These are phyloP conservation scores for Perodicticus potto DNA, from an alignment of 2,797 vertebrate genomes.

Conservation along the genomic window DNA sequence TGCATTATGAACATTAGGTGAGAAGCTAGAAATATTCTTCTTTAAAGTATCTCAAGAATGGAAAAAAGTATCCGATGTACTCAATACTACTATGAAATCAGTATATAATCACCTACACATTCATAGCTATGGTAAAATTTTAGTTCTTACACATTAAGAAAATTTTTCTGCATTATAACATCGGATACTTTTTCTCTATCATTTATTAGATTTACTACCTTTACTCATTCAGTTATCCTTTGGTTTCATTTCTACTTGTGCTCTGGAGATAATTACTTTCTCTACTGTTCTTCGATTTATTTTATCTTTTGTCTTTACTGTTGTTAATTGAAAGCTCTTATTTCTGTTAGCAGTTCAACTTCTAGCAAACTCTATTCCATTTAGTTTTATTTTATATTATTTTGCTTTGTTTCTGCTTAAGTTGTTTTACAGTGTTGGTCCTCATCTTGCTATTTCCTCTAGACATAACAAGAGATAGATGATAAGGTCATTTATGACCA, in stretches of 20 bases:
- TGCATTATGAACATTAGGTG: too few species aligned
- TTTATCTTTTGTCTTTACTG: neutral
- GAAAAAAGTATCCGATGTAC: too few species aligned
- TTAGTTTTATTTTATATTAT: neutral
- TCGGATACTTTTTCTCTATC: neutral
- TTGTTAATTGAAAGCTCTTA: neutral
- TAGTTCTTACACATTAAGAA: neutral
- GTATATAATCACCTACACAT: too few species aligned
- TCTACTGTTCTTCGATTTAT: neutral
- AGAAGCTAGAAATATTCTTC: too few species aligned
- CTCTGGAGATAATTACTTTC: neutral
- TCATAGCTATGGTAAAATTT: too few species aligned
- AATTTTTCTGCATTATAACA: neutral
- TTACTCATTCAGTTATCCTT: neutral
- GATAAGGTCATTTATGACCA: neutral
- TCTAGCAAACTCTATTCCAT: neutral
- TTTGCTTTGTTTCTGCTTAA: neutral
- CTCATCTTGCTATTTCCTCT: neutral
- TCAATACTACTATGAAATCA: too few species aligned
- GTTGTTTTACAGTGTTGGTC: slow-evolving; percentile 13
- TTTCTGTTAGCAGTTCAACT: neutral
- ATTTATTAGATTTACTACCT: neutral
- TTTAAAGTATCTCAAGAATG: too few species aligned
- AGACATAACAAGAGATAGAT: neutral
- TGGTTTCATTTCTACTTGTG: neutral